phyloP scores from a whole-genome alignment of 2,797 vertebrate species.

The Melanotaenia pygmaea region DNA sequence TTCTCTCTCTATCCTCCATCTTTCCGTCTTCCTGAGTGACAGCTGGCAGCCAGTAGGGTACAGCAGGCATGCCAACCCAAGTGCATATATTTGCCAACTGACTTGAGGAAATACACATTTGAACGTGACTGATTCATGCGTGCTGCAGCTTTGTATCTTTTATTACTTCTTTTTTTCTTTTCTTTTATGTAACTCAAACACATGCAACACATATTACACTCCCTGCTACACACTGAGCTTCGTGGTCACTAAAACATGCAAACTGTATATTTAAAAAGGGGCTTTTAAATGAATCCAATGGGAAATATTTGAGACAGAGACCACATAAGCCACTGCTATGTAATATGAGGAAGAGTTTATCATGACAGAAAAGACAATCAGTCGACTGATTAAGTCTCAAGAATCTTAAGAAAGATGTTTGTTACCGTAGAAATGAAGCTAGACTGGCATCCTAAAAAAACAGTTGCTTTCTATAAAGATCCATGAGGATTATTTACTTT shows the following conservation, averaged over 20 bases:
- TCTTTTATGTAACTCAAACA: constrained; percentile 21
- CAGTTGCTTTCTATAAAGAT: not conserved
- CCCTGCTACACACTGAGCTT: constrained; percentile 46
- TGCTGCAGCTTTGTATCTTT: constrained; percentile 37
- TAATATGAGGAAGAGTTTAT: constrained; percentile 42
- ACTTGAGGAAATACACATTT: constrained; percentile 76
- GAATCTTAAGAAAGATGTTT: constrained; percentile 3
- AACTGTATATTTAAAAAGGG: constrained; percentile 37
- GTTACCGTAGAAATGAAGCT: not conserved
- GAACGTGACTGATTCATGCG: constrained; percentile 57
- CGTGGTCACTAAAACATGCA: constrained; percentile 59
- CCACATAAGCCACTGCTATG: constrained; percentile 42
- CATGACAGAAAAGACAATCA: constrained; percentile 19
- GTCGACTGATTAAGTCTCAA: constrained; percentile 12
- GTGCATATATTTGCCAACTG: constrained; percentile 74
- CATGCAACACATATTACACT: constrained; percentile 34
- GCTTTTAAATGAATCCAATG: constrained; percentile 53
- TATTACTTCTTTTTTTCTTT: constrained; percentile 23
- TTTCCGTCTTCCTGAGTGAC: constrained; percentile 80
- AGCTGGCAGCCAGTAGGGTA: constrained; percentile 86
- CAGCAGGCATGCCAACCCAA: constrained; percentile 79
- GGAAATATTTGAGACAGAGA: constrained; percentile 45
- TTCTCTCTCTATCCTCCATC: constrained; percentile 62
- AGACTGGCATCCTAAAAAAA: constrained; percentile 9
- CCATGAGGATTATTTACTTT: not conserved